Base-by-base conservation (phyloP, 2,113 vertebrate species). In the Cygnus atratus region DNA sequence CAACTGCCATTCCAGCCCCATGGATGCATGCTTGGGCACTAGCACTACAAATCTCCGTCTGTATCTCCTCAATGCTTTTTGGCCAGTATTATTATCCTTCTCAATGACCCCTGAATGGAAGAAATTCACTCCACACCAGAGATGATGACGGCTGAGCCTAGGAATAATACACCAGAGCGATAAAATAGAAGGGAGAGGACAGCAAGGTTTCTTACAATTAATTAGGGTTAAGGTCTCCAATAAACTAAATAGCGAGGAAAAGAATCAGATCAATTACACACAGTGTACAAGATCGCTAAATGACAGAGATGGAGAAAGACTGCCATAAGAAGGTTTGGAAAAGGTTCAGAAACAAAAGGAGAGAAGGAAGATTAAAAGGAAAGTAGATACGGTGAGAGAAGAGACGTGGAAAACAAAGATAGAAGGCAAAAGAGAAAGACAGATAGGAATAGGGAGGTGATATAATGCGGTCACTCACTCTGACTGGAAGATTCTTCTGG, bases 391-490 rank as follows among this genome's bases (percentile, higher is more conserved):
- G 43, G 9, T 31, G 24, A 90, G 43, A 78, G 26, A 78, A 87
- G 37, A 90, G 9, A 77, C 22, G 50, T 3, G 87, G 75, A 93
- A 96, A 96, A 80, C 81, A 95, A 93, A 83, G 84, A 79, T 37
- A 87, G 75, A 74, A 75, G 28, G 28, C 1, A 0, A 82, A 65
- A 72, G 19, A 87, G 28, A 65, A 94, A 48, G 44, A 91, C 77
- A 80, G 52, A 76, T 61, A 93, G 81, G 87, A 97, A 90, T 19
- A 93, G 48, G 84, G 86, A 75, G 33, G 59, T 52, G 72, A 96
- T 87, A 85, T 31, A 94, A 94, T 19, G 70, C 88, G 66, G 88
- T 93, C 86, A 97, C 97, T 97, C 94, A 97, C 97, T 87, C 80
- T 46, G 79, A 95, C 74, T 76, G 77, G 87, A 92, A 94, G 94